Percentiles rank a stretch among this genome's conserved stretches.
These are phyloP conservation scores for Microctonus hyperodae DNA, from an alignment of 2,888 invertebrate genomes.

Conservation along the genomic window DNA sequence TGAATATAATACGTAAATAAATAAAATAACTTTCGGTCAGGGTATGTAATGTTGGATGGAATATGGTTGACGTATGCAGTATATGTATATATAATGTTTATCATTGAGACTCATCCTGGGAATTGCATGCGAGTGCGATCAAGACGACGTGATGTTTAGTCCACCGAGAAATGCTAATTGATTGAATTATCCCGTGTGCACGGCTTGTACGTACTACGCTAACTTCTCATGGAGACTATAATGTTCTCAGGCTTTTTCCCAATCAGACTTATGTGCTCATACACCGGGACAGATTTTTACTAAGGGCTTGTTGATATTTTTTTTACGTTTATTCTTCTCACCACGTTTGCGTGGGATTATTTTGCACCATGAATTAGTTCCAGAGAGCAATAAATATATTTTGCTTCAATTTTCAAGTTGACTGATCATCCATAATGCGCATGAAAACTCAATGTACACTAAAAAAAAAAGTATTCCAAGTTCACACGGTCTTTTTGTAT, in stretches of 20 bases:
- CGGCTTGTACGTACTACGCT: conserved; percentile 16
- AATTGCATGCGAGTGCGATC: conserved; percentile 33
- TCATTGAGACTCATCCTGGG: conserved; percentile 33
- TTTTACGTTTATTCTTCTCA: background rate
- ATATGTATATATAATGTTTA: conserved; percentile 15
- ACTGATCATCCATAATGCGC: background rate
- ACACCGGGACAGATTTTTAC: conserved; percentile 1
- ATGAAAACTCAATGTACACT: background rate
- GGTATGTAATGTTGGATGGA: background rate
- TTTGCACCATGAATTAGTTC: background rate
- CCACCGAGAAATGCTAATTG: conserved; percentile 51
- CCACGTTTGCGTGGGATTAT: conserved; percentile 4
- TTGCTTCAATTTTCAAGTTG: conserved; percentile 12
- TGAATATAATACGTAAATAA: background rate
- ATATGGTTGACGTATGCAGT: background rate
- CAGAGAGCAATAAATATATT: background rate
- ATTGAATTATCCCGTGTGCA: conserved; percentile 50
- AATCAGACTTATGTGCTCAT: background rate
- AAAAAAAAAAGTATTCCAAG: background rate
- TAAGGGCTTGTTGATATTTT: conserved; percentile 7
- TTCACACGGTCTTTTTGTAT: background rate
- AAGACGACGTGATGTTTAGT: conserved; percentile 42
- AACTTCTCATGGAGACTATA: no score
- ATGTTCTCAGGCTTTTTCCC: conserved; percentile 30
- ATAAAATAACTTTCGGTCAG: no score